phyloP scores from a whole-genome alignment of 2,888 invertebrate genomes.

The Steinernema hermaphroditum region DNA sequence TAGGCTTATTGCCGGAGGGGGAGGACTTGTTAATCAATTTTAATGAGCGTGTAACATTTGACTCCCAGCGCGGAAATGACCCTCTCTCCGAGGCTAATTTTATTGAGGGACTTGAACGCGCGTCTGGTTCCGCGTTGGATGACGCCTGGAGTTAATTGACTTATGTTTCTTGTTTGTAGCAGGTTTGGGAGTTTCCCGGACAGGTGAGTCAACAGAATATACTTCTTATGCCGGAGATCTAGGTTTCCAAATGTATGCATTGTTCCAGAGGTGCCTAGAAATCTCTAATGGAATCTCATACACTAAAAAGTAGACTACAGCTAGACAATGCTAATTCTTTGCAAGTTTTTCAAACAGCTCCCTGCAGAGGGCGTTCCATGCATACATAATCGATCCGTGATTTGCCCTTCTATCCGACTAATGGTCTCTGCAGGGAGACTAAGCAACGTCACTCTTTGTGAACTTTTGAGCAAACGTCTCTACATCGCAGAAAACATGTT shows the following conservation, averaged over 20 bases:
- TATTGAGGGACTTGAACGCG: background rate
- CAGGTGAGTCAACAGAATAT: no score
- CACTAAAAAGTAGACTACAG: no score
- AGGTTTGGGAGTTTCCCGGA: background rate
- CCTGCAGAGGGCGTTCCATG: background rate
- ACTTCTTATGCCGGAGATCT: no score
- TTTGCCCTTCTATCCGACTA: background rate
- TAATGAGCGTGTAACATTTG: background rate
- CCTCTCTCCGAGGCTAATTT: background rate
- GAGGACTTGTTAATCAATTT: slow-evolving; percentile 9
- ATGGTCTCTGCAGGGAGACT: background rate
- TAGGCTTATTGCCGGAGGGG: background rate
- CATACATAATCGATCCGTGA: background rate
- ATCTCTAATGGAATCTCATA: no score
- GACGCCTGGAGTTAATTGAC: no score
- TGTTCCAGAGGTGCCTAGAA: no score
- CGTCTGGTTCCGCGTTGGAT: background rate
- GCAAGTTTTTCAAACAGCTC: background rate
- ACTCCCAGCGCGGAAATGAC: background rate
- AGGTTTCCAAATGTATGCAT: no score
- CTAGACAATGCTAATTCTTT: background rate
- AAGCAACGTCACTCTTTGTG: background rate
- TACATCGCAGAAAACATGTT: background rate
- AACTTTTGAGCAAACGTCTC: background rate
- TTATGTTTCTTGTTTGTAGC: background rate